These are phyloP conservation scores for Agelaius phoeniceus DNA, from an alignment of 2,113 vertebrate species.

Conservation along the genomic window DNA sequence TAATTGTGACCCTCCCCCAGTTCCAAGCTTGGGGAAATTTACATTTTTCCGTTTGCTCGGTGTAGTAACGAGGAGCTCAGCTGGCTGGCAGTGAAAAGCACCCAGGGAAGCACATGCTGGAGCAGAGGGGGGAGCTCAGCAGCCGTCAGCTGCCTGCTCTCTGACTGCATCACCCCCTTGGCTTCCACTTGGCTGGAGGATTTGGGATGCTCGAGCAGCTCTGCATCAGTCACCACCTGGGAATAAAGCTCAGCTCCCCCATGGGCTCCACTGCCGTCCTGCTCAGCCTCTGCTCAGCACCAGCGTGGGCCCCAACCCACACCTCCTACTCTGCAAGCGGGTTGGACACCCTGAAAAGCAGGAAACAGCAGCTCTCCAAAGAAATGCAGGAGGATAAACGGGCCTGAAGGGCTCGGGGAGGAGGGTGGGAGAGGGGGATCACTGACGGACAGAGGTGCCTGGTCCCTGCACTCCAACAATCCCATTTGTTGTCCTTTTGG, in stretches of 20 bases:
- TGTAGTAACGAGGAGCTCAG: background rate
- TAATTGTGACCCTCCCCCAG: background rate
- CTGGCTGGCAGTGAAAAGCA: background rate
- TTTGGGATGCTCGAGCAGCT: background rate
- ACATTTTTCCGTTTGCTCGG: background rate
- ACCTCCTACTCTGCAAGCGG: background rate
- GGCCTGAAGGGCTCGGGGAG: background rate
- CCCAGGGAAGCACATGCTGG: background rate
- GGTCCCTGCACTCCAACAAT: background rate
- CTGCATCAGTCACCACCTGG: background rate
- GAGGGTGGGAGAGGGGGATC: background rate
- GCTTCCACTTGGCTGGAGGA: background rate
- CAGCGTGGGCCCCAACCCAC: background rate
- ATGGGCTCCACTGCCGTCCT: fast-evolving
- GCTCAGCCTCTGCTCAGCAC: background rate
- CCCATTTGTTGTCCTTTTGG: background rate
- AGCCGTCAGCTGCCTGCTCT: background rate
- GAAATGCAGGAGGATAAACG: background rate
- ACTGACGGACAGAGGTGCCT: background rate
- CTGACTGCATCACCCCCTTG: background rate
- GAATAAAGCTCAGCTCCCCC: background rate
- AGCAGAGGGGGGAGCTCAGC: background rate
- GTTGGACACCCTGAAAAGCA: background rate
- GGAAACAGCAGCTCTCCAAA: background rate
- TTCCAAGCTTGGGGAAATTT: background rate